Conservation (phyloP, 2,888 invertebrate species). For the Hyles lineata region DNA sequence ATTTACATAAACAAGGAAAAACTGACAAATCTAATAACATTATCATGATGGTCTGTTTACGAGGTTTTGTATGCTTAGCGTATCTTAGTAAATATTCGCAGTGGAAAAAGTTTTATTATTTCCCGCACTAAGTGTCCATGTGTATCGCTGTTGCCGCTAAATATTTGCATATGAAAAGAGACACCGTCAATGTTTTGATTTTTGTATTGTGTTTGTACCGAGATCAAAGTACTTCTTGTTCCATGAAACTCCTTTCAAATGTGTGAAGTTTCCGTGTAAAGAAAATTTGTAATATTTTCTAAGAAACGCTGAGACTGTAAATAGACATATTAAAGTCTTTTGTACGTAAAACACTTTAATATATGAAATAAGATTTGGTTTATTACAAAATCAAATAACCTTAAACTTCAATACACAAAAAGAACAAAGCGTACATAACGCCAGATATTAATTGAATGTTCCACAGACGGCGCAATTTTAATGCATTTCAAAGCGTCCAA, state of each 20-base stretch:
- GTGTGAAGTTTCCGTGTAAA: conserved; percentile 36
- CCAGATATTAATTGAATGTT: neutral
- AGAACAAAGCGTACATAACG: no score
- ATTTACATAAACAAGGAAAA: conserved; percentile 3
- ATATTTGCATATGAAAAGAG: conserved; percentile 77
- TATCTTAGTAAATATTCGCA: neutral
- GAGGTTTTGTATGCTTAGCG: neutral
- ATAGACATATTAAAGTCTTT: neutral
- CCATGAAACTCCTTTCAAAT: conserved; percentile 48
- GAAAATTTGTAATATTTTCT: neutral
- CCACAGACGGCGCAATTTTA: conserved; percentile 40
- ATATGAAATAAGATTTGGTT: no score
- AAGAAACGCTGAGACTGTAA: neutral
- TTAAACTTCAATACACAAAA: no score
- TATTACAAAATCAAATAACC: no score
- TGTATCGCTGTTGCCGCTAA: conserved; percentile 60
- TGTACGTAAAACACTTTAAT: neutral
- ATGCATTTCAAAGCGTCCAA: conserved; percentile 44
- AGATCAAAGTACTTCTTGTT: conserved; percentile 23
- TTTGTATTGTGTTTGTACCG: conserved; percentile 46
- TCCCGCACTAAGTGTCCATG: conserved; percentile 49
- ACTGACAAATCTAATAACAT: neutral
- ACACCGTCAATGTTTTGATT: conserved; percentile 72
- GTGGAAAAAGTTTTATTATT: conserved; percentile 28
- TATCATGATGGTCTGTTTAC: neutral